A percentile compares a stretch with the other conserved stretches of the same genome.
Evolutionary conservation across 2,113 vertebrate species (phyloP).

Genomic region (Calonectris borealis): DNA sequence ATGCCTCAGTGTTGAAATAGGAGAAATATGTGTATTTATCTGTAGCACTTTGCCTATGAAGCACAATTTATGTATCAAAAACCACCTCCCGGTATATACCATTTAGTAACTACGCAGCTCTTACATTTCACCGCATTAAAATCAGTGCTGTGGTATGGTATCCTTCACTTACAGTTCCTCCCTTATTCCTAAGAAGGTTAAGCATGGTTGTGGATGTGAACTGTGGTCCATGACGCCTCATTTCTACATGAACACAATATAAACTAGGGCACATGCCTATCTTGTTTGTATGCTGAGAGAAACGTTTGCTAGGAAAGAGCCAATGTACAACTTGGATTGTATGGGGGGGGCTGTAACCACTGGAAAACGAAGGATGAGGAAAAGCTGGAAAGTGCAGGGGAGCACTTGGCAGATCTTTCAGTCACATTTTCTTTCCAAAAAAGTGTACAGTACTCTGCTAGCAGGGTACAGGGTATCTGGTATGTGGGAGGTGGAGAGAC

Average conservation of each 20-base stretch:
- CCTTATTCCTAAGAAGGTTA: neutral
- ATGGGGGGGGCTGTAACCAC: neutral
- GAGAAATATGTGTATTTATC: neutral
- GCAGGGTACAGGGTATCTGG: neutral
- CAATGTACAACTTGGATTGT: neutral
- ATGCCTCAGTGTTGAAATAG: neutral
- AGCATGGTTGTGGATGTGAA: neutral
- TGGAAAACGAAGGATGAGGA: neutral
- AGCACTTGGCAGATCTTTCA: neutral
- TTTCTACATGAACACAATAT: neutral
- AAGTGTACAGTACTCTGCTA: neutral
- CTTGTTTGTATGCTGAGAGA: neutral
- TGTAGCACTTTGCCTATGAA: neutral
- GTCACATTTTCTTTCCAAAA: neutral
- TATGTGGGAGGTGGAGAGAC: neutral
- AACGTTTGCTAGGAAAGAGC: neutral
- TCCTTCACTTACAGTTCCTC: neutral
- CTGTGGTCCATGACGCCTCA: neutral
- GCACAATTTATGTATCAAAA: neutral
- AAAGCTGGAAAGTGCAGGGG: neutral
- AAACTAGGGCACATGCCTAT: neutral
- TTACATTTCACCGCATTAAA: neutral
- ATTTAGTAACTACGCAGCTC: neutral
- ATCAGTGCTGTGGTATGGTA: neutral
- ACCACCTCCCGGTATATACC: rapidly evolving